These are phyloP conservation scores for Simalia tracyae DNA, from an alignment of 2,797 vertebrate species.

Conservation along the genomic window DNA sequence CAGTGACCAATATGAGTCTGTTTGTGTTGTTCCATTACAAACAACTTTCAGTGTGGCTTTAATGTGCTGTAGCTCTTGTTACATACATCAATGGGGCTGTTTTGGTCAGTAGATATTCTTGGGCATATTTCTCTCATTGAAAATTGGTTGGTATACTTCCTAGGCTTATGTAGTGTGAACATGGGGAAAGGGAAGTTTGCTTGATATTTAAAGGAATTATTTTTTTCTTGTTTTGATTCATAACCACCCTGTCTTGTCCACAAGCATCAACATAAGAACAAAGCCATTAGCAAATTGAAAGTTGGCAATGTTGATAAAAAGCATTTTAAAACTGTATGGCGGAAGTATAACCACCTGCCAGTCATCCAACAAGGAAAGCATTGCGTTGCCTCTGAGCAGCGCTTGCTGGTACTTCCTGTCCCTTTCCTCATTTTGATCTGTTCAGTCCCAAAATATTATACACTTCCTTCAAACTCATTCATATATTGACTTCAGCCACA, in stretches of 20 bases:
- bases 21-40: slow-evolving; percentile 30
- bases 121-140: neutral
- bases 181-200: neutral
- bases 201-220: neutral
- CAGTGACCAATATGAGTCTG: slow-evolving; percentile 3
- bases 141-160: neutral
- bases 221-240: neutral
- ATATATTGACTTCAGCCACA: neutral
- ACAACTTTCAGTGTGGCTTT: neutral
- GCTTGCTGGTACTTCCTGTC: neutral
- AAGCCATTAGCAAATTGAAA: neutral
- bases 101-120: neutral
- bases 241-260: neutral
- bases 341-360: neutral
- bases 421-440: neutral
- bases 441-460: neutral
- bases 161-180: neutral
- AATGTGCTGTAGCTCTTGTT: slow-evolving; percentile 2
- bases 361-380: neutral
- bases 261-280: neutral
- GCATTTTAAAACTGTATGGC: neutral
- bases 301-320: neutral
- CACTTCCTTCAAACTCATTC: neutral
- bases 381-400: neutral
- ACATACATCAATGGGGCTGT: neutral